phyloP scores from a whole-genome alignment of 2,113 vertebrate genomes.

The Ancistrus triradiatus region DNA sequence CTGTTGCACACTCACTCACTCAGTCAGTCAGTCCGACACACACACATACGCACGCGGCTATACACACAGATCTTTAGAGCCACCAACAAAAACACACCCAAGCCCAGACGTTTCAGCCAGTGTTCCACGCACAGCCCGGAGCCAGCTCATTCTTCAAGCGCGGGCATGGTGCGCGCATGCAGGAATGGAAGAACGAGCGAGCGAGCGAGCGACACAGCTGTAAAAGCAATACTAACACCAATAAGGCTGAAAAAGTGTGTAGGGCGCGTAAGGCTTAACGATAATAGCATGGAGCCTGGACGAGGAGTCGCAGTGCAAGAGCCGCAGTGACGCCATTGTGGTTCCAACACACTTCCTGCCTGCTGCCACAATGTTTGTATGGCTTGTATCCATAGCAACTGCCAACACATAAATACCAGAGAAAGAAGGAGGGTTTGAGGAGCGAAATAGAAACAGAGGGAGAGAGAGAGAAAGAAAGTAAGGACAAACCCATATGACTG shows the following conservation, averaged over 20 bases:
- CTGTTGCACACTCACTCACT: slow-evolving; percentile 1
- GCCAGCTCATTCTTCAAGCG: background rate
- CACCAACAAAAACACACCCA: slow-evolving; percentile 13
- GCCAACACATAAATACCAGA: slow-evolving; percentile 73
- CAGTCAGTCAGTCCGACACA: too few species aligned
- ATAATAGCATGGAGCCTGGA: slow-evolving; percentile 55
- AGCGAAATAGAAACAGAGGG: slow-evolving; percentile 4
- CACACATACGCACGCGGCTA: too few species aligned
- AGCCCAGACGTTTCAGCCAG: slow-evolving; percentile 13
- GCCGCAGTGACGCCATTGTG: slow-evolving; percentile 80
- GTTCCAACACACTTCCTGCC: slow-evolving; percentile 78
- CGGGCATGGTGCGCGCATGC: background rate
- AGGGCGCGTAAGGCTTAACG: slow-evolving; percentile 56
- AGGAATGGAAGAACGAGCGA: slow-evolving; percentile 32
- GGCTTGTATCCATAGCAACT: slow-evolving; percentile 70
- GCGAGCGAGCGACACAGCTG: slow-evolving; percentile 54
- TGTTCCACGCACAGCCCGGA: slow-evolving; percentile 4
- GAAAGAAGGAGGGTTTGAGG: slow-evolving; percentile 35
- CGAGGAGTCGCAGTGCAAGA: slow-evolving; percentile 44
- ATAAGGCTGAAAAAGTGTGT: slow-evolving; percentile 56
- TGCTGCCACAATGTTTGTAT: slow-evolving; percentile 75
- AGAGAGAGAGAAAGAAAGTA: slow-evolving; percentile 31
- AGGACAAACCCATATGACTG: slow-evolving; percentile 33
- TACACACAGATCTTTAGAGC: slow-evolving; percentile 19
- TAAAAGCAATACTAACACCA: slow-evolving; percentile 67